Percentiles rank a stretch among this genome's conserved stretches.
Evolutionary conservation across 23 tunicate genomes (phyloP).

Genomic region (Halocynthia roretzi): DNA sequence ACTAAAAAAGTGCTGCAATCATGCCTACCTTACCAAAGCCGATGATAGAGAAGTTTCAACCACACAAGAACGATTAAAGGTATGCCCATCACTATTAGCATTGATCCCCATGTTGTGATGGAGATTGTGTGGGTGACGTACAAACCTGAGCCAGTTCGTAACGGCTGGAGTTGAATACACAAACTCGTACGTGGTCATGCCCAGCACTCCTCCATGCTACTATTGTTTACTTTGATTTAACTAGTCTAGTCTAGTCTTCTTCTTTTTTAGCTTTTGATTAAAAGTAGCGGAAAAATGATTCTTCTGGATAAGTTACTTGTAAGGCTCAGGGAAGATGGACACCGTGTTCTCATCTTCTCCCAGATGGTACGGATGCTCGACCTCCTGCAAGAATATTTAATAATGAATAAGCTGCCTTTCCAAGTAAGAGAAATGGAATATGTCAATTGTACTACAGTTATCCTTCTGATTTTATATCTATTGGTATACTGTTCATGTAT

Average conservation of each 20-base stretch:
- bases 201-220: too few species aligned
- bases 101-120: neutral
- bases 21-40: slow-evolving; percentile 75
- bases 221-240: too few species aligned
- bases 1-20: slow-evolving; percentile 95
- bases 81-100: neutral
- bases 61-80: slow-evolving; percentile 38
- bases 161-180: too few species aligned
- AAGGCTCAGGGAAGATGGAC: slow-evolving; percentile 74
- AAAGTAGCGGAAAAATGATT: slow-evolving; percentile 96
- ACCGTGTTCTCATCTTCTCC: slow-evolving; percentile 96
- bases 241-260: too few species aligned
- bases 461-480: too few species aligned
- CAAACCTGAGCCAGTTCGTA: too few species aligned
- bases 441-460: too few species aligned
- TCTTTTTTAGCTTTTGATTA: slow-evolving; percentile 56
- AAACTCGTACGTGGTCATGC: too few species aligned
- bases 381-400: slow-evolving; percentile 89
- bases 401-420: slow-evolving; percentile 60
- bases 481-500: too few species aligned
- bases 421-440: slow-evolving; percentile 33
- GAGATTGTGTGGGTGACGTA: too few species aligned
- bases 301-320: slow-evolving; percentile 85
- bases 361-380: slow-evolving; percentile 99
- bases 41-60: slow-evolving; percentile 37